Evolutionary conservation across 2,888 invertebrate species (phyloP), one percentile per base, ranked within the genome.

Genomic region (Stictocephala bisonia): DNA sequence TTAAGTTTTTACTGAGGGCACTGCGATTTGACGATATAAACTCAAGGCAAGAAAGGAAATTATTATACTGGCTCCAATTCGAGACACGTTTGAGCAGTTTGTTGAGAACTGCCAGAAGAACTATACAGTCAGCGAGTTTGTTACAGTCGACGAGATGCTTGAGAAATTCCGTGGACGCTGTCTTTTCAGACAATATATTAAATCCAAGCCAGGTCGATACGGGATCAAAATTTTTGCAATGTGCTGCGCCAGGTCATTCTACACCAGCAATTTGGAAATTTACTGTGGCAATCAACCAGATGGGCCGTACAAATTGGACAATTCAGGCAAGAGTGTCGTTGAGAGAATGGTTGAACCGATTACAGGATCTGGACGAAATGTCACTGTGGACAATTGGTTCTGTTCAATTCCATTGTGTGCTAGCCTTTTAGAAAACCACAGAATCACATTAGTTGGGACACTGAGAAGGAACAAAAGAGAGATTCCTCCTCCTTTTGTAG

Each of bases 131-230:
- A 2, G 40, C 18, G 71, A 74, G 13, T 15, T 67, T 22, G 9
- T 41, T 6, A 72, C 71, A 15, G 15, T 71, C n/a, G 71, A 70
- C 26, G 68, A 68, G 35, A 67, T 51, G 53, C 27, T 50, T 13
- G 41, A 50, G 18, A 27, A 29, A 3, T 74, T 71, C 24, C 1
- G 68, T 6, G 71, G 74, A 18, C 11, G 48, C 11, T 71, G 67
- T 18, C 3, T 40, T 26, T 74, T 74, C 11, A 15, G 31, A n/a
- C 48, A 56, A 20, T 74, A 71, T 51, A 74, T 74, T 1, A 51
- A 64, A 56, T 67, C 35, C 6, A 74, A 74, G 20, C 74, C 74
- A 4, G 74, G 71, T 11, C 44, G 29, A 50, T 74, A 74, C 51
- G 74, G 71, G 6, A 18, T 74, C 11, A 74, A 74, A 20, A 27